Conservation (phyloP, 2,113 vertebrate species). For the Macaca fascicularis region DNA sequence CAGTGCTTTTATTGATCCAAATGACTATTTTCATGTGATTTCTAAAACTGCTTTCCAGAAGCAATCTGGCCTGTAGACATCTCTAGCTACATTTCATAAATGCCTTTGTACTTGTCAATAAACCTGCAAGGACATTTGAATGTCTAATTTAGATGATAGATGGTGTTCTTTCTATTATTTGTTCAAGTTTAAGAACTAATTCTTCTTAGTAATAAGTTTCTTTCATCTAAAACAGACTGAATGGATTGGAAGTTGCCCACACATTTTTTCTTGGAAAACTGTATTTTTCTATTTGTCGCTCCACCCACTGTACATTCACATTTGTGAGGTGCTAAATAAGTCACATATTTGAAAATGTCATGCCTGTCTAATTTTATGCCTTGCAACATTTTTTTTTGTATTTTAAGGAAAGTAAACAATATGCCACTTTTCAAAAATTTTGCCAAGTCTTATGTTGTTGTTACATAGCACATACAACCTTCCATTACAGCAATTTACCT, state of each 20-base stretch:
- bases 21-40: neutral
- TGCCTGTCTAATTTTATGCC: slow-evolving; percentile 69
- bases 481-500: slow-evolving; percentile 34
- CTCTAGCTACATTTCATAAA: neutral
- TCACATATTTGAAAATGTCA: slow-evolving; percentile 75
- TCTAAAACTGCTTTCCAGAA: slow-evolving; percentile 13
- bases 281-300: slow-evolving; percentile 64
- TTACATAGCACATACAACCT: neutral
- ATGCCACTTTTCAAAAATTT: slow-evolving; percentile 59
- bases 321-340: slow-evolving; percentile 75
- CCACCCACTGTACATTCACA: slow-evolving; percentile 63
- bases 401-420: slow-evolving; percentile 73
- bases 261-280: slow-evolving; percentile 70
- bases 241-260: slow-evolving; percentile 71
- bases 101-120: neutral
- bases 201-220: slow-evolving; percentile 63
- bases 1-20: neutral
- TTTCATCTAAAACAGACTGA: slow-evolving; percentile 60
- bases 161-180: slow-evolving; percentile 42
- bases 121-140: neutral
- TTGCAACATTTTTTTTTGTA: slow-evolving; percentile 37
- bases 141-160: slow-evolving; percentile 27
- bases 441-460: slow-evolving; percentile 51
- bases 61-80: neutral
- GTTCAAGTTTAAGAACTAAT: slow-evolving; percentile 52